Percentiles rank a stretch among this genome's conserved stretches.
phyloP scores from a whole-genome alignment of 2,797 vertebrate genomes.

The Danio aesculapii region DNA sequence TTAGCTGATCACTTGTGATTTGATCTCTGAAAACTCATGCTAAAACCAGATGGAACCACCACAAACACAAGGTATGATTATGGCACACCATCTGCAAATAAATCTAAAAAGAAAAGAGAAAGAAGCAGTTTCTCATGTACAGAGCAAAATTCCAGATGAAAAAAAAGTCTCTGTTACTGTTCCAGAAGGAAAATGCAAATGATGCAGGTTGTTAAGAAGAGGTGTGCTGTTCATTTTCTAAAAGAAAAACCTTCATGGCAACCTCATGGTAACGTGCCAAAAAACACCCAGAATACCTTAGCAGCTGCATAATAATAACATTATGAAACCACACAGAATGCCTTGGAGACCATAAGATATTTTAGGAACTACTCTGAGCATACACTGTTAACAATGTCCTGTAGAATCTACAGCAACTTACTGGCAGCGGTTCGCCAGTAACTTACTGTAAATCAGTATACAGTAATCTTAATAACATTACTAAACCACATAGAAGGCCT shows the following conservation, averaged over 20 bases:
- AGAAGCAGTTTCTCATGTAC: background rate
- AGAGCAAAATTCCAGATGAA: background rate
- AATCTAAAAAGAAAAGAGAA: background rate
- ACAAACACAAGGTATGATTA: constrained; percentile 17
- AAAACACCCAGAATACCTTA: background rate
- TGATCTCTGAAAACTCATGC: no score
- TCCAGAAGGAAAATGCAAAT: background rate
- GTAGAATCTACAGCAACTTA: no score
- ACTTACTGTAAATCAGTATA: no score
- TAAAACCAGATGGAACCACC: no score
- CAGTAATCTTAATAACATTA: background rate
- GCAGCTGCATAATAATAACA: background rate
- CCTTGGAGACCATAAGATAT: background rate
- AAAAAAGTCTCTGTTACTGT: background rate
- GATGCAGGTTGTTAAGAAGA: background rate
- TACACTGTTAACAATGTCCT: no score
- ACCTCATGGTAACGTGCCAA: background rate
- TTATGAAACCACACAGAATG: no score
- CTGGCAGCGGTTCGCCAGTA: no score
- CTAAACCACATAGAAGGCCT: no score
- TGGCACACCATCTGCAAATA: constrained; percentile 16
- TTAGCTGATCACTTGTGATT: no score
- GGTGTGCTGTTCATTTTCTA: background rate
- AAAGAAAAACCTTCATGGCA: background rate
- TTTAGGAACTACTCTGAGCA: no score